Percentiles rank a stretch among this genome's conserved stretches.
phyloP scores from a whole-genome alignment of 2,797 vertebrate species.

The Melanotaenia parkinsoni region DNA sequence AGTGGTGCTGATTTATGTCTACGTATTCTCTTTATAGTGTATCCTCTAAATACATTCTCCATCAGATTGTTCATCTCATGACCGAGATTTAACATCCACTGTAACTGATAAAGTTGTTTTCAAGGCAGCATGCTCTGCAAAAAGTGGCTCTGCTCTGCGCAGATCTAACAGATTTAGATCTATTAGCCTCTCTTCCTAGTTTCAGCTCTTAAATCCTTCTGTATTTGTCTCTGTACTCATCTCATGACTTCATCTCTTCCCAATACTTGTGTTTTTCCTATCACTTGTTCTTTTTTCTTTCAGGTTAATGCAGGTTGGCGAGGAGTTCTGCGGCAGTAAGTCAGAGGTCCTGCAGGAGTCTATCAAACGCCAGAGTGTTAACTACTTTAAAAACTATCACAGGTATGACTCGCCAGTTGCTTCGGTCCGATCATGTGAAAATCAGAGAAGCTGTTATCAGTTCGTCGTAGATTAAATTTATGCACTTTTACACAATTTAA shows the following conservation, averaged over 20 bases:
- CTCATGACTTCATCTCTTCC: not conserved
- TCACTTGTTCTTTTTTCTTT: not conserved
- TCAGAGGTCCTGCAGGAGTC: constrained; percentile 98
- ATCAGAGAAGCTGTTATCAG: not conserved
- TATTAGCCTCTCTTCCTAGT: not conserved
- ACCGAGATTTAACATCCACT: constrained; percentile 18
- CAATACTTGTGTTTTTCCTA: not conserved
- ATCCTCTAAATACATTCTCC: not conserved
- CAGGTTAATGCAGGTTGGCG: constrained; percentile 97
- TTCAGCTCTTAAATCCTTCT: not conserved
- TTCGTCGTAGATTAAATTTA: not conserved
- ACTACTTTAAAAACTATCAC: constrained; percentile 99
- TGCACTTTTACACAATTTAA: not conserved
- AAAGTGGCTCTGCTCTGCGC: constrained; percentile 1
- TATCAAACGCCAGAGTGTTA: constrained; percentile 95
- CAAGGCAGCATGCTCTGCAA: constrained; percentile 9
- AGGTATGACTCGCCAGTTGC: constrained; percentile 81
- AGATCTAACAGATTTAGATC: not conserved
- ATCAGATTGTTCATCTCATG: constrained; percentile 12
- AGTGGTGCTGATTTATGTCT: not conserved
- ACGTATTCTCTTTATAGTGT: not conserved
- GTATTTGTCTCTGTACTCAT: not conserved
- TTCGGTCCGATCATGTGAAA: not conserved
- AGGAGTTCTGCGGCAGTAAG: constrained; percentile 97
- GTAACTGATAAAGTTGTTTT: constrained; percentile 23